A percentile compares a stretch with the other conserved stretches of the same genome.
phyloP scores from a whole-genome alignment of 2,113 vertebrate species.

The Neodontobutis hainanensis region DNA sequence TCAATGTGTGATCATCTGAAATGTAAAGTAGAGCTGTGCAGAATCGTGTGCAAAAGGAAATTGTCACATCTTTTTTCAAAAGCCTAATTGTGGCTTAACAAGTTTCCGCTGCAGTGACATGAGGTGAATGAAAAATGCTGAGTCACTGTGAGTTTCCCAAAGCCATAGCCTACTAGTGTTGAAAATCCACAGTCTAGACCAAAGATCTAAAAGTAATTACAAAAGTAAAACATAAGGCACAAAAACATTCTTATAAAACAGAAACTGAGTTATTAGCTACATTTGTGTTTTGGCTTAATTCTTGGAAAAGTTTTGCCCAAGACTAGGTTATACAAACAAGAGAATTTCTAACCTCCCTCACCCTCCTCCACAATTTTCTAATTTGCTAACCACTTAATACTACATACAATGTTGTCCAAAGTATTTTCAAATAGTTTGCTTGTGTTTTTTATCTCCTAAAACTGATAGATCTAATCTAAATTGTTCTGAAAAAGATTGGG shows the following conservation, averaged over 20 bases:
- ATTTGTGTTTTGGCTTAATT: neutral
- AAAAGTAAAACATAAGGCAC: neutral
- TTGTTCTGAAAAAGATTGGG: neutral
- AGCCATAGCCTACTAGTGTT: too few species aligned
- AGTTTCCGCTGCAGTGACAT: neutral
- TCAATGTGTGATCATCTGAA: neutral
- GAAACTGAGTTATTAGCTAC: too few species aligned
- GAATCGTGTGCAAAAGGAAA: neutral
- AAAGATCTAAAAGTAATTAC: too few species aligned
- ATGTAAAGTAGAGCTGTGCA: neutral
- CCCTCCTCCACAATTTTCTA: neutral
- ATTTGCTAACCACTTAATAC: neutral
- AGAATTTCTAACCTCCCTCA: conserved; percentile 1
- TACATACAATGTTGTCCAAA: neutral
- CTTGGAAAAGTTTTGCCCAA: neutral
- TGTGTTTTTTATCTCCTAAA: neutral
- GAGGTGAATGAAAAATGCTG: conserved; percentile 37
- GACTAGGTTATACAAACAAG: conserved; percentile 2
- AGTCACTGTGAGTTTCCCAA: conserved; percentile 49
- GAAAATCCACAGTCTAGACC: neutral
- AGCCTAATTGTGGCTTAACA: neutral
- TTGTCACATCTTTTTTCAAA: too few species aligned
- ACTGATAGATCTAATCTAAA: too few species aligned
- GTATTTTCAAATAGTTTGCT: neutral
- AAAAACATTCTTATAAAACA: neutral